A percentile compares a stretch with the other conserved stretches of the same genome.
Evolutionary conservation across 2,113 vertebrate species (phyloP).

Genomic region (Eulemur rufifrons): DNA sequence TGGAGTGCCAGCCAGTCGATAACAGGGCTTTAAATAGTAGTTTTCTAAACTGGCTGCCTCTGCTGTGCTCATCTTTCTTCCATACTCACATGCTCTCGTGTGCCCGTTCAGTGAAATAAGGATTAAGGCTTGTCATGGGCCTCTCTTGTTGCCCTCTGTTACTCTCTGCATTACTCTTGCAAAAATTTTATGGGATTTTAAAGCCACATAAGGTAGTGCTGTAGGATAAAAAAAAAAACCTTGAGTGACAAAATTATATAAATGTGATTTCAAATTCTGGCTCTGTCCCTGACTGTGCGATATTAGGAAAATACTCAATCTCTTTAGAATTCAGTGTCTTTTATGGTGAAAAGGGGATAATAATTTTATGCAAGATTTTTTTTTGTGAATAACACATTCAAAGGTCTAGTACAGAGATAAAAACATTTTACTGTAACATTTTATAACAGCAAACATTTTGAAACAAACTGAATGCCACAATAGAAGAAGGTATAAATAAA

Average conservation of each 20-base stretch:
- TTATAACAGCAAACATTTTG: slow-evolving; percentile 19
- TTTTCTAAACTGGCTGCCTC: background rate
- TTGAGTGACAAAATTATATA: background rate
- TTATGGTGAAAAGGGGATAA: background rate
- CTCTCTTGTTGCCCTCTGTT: background rate
- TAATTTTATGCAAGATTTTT: background rate
- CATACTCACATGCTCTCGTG: background rate
- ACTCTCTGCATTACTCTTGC: background rate
- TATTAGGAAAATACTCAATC: background rate
- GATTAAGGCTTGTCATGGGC: background rate
- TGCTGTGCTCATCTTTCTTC: background rate
- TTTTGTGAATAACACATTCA: background rate
- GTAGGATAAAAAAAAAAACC: background rate
- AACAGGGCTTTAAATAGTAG: background rate
- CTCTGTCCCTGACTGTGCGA: background rate
- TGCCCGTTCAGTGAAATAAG: background rate
- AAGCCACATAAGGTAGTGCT: background rate
- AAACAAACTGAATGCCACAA: background rate
- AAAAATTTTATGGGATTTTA: background rate
- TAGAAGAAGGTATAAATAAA: background rate
- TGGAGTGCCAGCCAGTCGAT: background rate
- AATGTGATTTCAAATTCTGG: background rate
- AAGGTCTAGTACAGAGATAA: background rate
- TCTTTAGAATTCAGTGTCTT: background rate
- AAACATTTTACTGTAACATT: background rate